Evolutionary conservation across 1,140 invertebrate species (phyloP), one percentile per base, ranked within the genome.

Genomic region (Pararge aegeria): DNA sequence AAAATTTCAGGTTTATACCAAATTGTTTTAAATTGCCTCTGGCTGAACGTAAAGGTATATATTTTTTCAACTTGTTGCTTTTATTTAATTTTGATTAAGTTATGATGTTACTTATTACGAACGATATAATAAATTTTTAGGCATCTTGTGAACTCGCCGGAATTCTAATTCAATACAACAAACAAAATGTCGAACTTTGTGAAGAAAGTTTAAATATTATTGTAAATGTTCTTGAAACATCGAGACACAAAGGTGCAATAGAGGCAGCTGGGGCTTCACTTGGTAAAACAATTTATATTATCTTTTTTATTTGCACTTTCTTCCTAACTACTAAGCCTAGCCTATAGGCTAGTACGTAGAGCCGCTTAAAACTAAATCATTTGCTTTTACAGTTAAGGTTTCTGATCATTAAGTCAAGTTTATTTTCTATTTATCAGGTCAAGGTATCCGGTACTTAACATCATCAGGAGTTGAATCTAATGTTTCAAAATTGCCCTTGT

Each of bases 221-320:
- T 27, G 89, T 91, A 53, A 87, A 81, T 19, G 92, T 95, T 46
- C 80, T 96, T 48, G 92, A 93, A 38, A 93, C 92, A 19, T 96
- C 94, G 70, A 90, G 95, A 7, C 95, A 96, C 73, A 95, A 96
- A 90, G 95, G 95, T 40, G 95, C 93, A 19, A 95, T 96, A 53
- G 95, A 96, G 86, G 90, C 93, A 12, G 94, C 94, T 1, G 94
- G 94, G 2, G 61, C 85, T 50, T 89, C 92, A 29, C 89, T 95
- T 54, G 90, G 89, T 73, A 46, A 46, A 18, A 16, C 1, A 9
- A 46, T 18, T 9, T 0, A 16, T 42, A 42, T 6, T 42, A 38
- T 13, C 10, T 3, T 38, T 38, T 27, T 5, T 27, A 24, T 2
- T 5, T 4, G 27, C 27, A 27, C 27, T 27, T 27, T 27, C 10